Base-by-base conservation (phyloP, 2,888 invertebrate genomes). In the Peribatodes rhomboidaria region DNA sequence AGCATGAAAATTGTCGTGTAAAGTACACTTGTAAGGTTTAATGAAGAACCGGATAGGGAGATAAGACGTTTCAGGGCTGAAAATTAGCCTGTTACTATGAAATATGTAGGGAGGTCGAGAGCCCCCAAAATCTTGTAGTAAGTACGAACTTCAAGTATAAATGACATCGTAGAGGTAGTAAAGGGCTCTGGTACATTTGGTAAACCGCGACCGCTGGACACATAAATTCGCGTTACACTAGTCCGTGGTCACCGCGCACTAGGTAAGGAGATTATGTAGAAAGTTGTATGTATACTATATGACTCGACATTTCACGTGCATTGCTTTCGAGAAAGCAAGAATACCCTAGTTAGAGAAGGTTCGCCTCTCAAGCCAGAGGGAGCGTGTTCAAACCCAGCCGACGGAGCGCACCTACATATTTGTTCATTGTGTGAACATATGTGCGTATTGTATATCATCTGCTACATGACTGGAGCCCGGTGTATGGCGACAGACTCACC, bases 1-100 rank as follows among this genome's bases (percentile, higher is more conserved):
- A 64, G 65, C 53, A 59, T 54, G 69, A 69, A 69, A 68, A 69
- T 66, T 62, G 66, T 67, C 66, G 65, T 56, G 65, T 63, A 67
- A 61, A 70, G 59, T 62, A 49, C 64, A 61, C 60, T 65, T 53
- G 58, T 60, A 65, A 56, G 65, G 61, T 53, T 67, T 70, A 63
- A 70, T 68, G 68, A 71, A 63, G 59, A 55, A 53, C 44, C 55
- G 60, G 58, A 66, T 64, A 58, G 39, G 56, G 57, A 60, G 65
- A 68, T 71, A 56, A 61, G 61, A 42, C 46, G 61, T 42, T 56
- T 54, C 27, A 37, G 37, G 54, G 35, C 49, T 42, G 41, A 14
- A 63, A 59, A 59, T 55, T 59, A 55, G 59, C 27, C 41, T 18
- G 58, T 53, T 41, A 22, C 9, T 18, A 53, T 64, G 47, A 54